Base-by-base conservation (phyloP, 2,797 vertebrate species). In the Salarias fasciatus region DNA sequence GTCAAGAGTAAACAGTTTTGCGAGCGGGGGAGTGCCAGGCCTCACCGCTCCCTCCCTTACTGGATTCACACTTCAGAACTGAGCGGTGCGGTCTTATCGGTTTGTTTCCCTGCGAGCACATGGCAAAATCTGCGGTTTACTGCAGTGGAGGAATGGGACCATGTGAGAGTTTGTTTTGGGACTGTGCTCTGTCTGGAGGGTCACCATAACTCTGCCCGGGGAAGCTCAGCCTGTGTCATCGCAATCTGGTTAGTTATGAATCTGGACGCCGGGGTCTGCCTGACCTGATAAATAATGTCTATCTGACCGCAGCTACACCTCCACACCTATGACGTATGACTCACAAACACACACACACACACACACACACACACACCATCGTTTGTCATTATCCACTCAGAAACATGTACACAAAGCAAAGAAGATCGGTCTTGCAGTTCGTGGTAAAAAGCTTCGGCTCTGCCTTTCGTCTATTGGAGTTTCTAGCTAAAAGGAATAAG, bases 221-320 rank as follows among this genome's bases (percentile, higher is more conserved):
- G 47, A 73, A 73, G 72, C 59, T 58, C 52, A 72, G 72, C 38
- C 53, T 37, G 63, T 81, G 82, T 86, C 82, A 86, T 66, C 37
- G 11, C 67, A 79, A 42, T 76, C 77, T 2, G 8, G 61, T 59
- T 63, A 75, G 59, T 69, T 77, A 43, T 38, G 64, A 72, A 81
- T 69, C 46, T 54, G 13, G 18, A 3, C 0, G 18, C 51, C 69
- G 14, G 61, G 77, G 82, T 87, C 87, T 77, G 2, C 63, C 35
- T 86, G 86, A 91, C 87, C 88, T 2, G 54, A 73, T 79, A 84
- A 86, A 68, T 65, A 80, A 71, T 60, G 72, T 64, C 70, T 75
- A 30, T 73, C 53, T 68, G 69, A 71, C 50, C 13, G n/a, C 52
- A 62, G 62, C 74, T 36, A 37, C 64, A 71, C 37, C 63, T 75